A percentile compares a stretch with the other conserved stretches of the same genome.
Evolutionary conservation across 64 coral and sea anemone species (phyloP).

Genomic region (Stichodactyla mertensii): DNA sequence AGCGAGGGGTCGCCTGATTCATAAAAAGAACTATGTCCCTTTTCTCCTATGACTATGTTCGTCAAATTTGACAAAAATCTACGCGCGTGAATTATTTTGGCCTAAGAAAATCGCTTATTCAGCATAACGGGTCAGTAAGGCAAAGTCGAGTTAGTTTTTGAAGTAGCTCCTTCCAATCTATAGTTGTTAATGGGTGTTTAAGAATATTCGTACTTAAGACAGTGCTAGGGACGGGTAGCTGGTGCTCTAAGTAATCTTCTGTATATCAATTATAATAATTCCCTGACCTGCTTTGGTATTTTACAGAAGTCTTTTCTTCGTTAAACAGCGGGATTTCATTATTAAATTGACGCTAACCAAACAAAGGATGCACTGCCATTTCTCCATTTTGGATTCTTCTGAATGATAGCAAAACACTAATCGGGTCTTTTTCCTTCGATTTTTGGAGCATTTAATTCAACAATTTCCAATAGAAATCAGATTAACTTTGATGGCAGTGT

Average conservation of each 20-base stretch:
- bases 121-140: not conserved
- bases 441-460: not conserved
- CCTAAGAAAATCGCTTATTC: not conserved
- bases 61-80: not conserved
- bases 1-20: not conserved
- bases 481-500: not conserved
- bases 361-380: not conserved
- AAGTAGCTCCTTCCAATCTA: too few relatives aligned
- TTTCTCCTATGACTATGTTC: not conserved
- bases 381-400: not conserved
- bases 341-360: not conserved
- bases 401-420: not conserved
- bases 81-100: not conserved
- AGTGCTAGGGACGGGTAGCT: not conserved
- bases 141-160: too few relatives aligned
- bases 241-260: not conserved
- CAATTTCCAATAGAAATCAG: not conserved
- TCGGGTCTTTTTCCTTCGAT: not conserved
- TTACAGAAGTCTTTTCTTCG: constrained; percentile 4
- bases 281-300: constrained; percentile 1
- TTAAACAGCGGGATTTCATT: constrained; percentile 3
- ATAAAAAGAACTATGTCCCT: not conserved
- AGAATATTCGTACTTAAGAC: constrained; percentile 1
- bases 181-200: not conserved
- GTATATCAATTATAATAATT: not conserved